Evolutionary conservation across 2,113 vertebrate species (phyloP), one percentile per base, ranked within the genome.

Genomic region (Elephantulus edwardii): DNA sequence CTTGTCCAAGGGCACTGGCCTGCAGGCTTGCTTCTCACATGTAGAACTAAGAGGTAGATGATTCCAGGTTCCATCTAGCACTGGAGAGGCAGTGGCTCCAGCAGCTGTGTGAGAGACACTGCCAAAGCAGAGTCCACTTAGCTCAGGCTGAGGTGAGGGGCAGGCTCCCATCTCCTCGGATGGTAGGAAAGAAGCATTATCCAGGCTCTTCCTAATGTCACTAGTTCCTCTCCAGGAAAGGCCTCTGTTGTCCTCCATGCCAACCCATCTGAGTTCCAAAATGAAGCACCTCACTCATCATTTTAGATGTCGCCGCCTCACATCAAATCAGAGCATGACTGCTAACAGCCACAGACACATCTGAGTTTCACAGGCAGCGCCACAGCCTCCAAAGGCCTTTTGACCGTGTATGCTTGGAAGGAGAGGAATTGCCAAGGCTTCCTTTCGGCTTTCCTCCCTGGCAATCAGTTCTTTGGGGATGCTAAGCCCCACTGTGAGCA

Each of bases 11-110:
- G 93, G 88, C 85, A 44, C 75, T 66, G 77, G 93, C 82, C 87
- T 30, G n/a, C 75, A 94, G 83, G 79, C 90, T 85, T 90, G 85
- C 93, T 93, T 90, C 93, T 93, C 88, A 90, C 89, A 80, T 3
- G 3, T 6, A 80, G 85, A 86, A 92, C 1, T 28, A 93, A 95
- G 96, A 96, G 96, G 96, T 96, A 96, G 96, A 96, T 93, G 94
- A 93, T n/a, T 90, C 93, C 86, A 95, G 92, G 68, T 77, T 74
- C 93, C 83, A 72, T 54, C 83, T n/a, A 78, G 90, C 93, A 88
- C 91, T 66, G 79, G 93, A 85, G 82, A 90, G 93, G 52, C 26
- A n/a, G 88, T n/a, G 91, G 44, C 86, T 60, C 30, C 54, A 3
- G 64, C 22, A 1, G 0, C 85, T 26, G 12, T 24, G 6, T 64